phyloP scores from a whole-genome alignment of 2,888 invertebrate species.

The Buathra laborator region DNA sequence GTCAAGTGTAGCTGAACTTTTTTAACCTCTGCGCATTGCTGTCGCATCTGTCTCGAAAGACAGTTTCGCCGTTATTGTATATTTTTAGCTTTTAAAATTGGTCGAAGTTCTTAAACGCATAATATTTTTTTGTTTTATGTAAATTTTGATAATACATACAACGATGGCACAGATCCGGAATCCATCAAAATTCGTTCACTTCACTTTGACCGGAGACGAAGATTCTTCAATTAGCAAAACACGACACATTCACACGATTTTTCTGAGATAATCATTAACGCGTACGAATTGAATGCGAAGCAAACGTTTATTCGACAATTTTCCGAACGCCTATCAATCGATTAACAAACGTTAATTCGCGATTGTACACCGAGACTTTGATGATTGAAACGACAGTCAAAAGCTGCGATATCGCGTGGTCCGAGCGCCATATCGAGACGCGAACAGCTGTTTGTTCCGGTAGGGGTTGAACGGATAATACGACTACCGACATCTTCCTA shows the following conservation, averaged over 20 bases:
- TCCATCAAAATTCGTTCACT: conserved; percentile 35
- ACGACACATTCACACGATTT: conserved; percentile 28
- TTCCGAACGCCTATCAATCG: background rate
- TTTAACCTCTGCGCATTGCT: no score
- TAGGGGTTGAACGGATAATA: conserved; percentile 12
- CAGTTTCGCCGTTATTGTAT: no score
- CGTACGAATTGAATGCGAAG: background rate
- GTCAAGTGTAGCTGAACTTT: no score
- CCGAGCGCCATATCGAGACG: conserved; percentile 54
- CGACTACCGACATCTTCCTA: conserved; percentile 44
- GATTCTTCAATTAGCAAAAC: conserved; percentile 39
- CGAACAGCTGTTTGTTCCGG: conserved; percentile 64
- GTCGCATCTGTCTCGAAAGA: no score
- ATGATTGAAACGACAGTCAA: conserved; percentile 19
- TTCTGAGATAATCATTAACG: background rate
- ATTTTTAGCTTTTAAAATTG: no score
- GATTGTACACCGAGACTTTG: conserved; percentile 10
- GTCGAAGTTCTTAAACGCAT: no score
- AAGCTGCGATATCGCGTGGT: conserved; percentile 53
- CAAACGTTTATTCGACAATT: conserved; percentile 2
- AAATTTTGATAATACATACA: conserved; percentile 37
- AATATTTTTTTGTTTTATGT: background rate
- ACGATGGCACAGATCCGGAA: background rate
- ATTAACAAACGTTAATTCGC: conserved; percentile 1
- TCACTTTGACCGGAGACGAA: conserved; percentile 12